These are phyloP conservation scores for Lottia scabra DNA, from an alignment of 2,888 invertebrate genomes.

Conservation along the genomic window DNA sequence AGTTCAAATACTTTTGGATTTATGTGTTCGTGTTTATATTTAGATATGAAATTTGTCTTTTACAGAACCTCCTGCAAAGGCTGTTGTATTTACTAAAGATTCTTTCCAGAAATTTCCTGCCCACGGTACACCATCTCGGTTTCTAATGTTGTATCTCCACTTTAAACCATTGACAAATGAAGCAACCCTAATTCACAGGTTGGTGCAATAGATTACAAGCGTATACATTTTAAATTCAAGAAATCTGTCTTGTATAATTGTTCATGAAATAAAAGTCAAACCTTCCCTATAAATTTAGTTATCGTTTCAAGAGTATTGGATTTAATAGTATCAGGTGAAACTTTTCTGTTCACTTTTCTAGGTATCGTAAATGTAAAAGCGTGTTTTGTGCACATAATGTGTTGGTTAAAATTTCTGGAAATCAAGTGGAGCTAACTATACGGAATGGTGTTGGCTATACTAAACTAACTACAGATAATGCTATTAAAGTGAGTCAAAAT, in stretches of 20 bases:
- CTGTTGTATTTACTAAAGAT: constrained; percentile 22
- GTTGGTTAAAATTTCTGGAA: neutral
- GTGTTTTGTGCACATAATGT: neutral
- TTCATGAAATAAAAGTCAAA: too few relatives aligned
- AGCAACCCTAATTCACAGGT: constrained; percentile 33
- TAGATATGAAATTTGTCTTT: too few relatives aligned
- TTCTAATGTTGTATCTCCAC: constrained; percentile 32
- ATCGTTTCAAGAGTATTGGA: too few relatives aligned
- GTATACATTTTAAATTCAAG: too few relatives aligned
- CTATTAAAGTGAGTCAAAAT: neutral
- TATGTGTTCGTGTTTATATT: too few relatives aligned
- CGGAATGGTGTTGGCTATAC: neutral
- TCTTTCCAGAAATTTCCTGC: constrained; percentile 29
- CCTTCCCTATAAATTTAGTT: too few relatives aligned
- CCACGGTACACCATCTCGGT: constrained; percentile 19
- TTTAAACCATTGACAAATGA: constrained; percentile 23
- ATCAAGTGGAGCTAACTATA: neutral
- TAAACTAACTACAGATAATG: neutral
- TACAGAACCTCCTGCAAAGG: constrained; percentile 9
- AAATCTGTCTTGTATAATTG: too few relatives aligned
- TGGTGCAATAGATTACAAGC: too few relatives aligned
- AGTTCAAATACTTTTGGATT: too few relatives aligned
- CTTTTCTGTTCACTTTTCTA: too few relatives aligned
- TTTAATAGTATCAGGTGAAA: too few relatives aligned
- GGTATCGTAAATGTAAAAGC: too few relatives aligned